Base-by-base conservation (phyloP, 2,797 vertebrate species). In the Champsocephalus esox region DNA sequence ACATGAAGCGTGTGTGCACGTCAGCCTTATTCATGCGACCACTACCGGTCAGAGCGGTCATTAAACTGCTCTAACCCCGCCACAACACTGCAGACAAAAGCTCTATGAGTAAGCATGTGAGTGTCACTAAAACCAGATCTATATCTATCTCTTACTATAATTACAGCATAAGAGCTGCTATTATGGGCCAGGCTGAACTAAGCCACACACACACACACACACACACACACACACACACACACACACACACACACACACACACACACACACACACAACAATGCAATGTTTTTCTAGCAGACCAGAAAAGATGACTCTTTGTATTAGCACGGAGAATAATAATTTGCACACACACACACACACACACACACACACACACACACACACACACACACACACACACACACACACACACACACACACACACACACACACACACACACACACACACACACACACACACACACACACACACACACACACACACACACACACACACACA, bases 131-230 rank as follows among this genome's bases (percentile, higher is more conserved):
- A 86, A 89, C 90, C 85, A 89, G 66, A 89, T 90, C 93, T 94
- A 94, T 95, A 94, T 93, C 87, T 85, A 85, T 83, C 84, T 83
- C 70, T 88, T 87, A 84, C 83, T 91, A 72, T 94, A 93, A 94
- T 94, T 95, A 93, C 72, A 87, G 85, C 58, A 81, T 49, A 72
- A 81, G 80, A 57, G 60, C 71, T 75, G 81, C 68, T 79, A 92
- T 93, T 90, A 91, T 87, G 68, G 70, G 79, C 71, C 73, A 73
- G 70, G 77, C 79, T 82, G 83, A 73, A 74, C 80, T 60, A 48
- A 21, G 77, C 78, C 58, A 48, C 24, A 59, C n/a, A 64, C 79
- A 84, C 81, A 85, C 63, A 73, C 70, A 75, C 43, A 59, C 21
- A 65, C 51, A 28, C 28, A 28, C 28, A 28, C 28, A 28, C 3